These are phyloP conservation scores for Hymenopus coronatus DNA, from an alignment of 2,888 invertebrate genomes.

Conservation along the genomic window DNA sequence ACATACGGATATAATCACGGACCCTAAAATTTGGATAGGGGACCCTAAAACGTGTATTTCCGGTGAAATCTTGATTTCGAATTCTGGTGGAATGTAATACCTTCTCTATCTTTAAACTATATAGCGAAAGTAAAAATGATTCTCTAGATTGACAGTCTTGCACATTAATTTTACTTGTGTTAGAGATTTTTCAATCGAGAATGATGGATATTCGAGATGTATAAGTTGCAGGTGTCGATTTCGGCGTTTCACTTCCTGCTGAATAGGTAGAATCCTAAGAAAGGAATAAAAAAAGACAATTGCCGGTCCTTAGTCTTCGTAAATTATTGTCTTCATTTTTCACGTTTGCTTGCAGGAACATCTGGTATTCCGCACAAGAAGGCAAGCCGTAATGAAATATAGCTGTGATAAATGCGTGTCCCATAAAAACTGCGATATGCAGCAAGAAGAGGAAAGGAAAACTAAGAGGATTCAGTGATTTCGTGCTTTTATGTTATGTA, in stretches of 20 bases:
- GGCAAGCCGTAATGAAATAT: not conserved
- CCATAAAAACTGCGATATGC: not conserved
- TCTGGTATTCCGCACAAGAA: not conserved
- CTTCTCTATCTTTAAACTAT: too few species aligned
- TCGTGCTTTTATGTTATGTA: not conserved
- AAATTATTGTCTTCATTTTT: not conserved
- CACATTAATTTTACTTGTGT: too few species aligned
- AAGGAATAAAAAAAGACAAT: not conserved
- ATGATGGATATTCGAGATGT: not conserved
- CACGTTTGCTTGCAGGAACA: not conserved
- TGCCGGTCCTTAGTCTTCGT: not conserved
- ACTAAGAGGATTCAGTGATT: not conserved
- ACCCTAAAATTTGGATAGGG: too few species aligned
- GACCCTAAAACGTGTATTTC: too few species aligned
- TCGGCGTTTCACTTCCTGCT: not conserved
- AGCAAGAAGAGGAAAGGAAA: not conserved
- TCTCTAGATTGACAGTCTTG: too few species aligned
- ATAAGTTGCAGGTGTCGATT: not conserved
- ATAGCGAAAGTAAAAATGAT: too few species aligned
- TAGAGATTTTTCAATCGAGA: too few species aligned
- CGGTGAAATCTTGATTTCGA: too few species aligned
- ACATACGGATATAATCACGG: too few species aligned
- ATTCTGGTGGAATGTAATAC: too few species aligned
- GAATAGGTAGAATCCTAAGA: not conserved
- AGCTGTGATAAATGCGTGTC: not conserved